phyloP scores from a whole-genome alignment of 2,113 vertebrate species.

The Spermophilus dauricus region DNA sequence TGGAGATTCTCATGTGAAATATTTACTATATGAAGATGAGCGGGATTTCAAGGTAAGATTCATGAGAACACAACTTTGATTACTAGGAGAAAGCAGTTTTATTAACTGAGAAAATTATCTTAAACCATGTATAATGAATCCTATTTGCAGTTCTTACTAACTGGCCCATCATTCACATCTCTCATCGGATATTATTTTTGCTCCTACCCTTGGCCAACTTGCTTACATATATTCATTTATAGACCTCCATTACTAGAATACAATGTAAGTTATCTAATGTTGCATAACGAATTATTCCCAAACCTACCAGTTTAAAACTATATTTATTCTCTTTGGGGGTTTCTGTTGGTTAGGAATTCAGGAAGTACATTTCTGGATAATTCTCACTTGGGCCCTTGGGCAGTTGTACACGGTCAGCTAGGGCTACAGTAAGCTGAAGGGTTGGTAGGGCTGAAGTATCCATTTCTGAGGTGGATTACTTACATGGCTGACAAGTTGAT shows the following conservation, averaged over 20 bases:
- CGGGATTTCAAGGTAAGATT: slow-evolving; percentile 86
- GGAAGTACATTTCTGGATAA: not conserved
- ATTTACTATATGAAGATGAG: slow-evolving; percentile 83
- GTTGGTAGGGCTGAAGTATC: not conserved
- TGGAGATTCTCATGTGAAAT: not conserved
- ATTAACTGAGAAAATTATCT: slow-evolving; percentile 20
- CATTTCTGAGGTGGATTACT: not conserved
- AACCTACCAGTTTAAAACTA: not conserved
- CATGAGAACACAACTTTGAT: not conserved
- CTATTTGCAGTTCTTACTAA: slow-evolving; percentile 3
- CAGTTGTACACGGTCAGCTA: not conserved
- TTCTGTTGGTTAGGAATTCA: not conserved
- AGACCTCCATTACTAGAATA: not conserved
- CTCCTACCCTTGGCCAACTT: not conserved
- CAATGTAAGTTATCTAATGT: not conserved
- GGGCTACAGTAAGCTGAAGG: not conserved
- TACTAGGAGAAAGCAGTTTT: not conserved
- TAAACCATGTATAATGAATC: not conserved
- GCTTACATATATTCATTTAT: not conserved
- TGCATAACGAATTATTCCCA: not conserved
- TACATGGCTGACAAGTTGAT: not conserved
- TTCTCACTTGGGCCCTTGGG: not conserved
- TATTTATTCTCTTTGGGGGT: not conserved
- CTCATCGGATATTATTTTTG: not conserved
- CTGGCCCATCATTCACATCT: not conserved